Conservation (phyloP, 2,113 vertebrate genomes). For the Paradoxurus hermaphroditus region DNA sequence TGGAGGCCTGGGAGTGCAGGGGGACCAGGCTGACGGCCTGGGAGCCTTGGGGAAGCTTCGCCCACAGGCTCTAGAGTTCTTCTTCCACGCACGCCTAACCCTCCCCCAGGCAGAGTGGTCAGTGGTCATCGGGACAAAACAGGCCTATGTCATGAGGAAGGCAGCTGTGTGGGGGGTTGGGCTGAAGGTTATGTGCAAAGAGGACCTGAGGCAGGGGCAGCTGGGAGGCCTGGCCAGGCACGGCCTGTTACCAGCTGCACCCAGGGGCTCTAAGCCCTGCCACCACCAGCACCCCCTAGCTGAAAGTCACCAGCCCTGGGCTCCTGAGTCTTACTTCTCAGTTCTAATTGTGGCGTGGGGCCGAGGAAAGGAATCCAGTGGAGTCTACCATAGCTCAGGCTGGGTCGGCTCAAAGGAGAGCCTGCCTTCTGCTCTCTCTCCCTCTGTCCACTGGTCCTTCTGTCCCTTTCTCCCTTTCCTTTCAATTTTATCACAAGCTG, state of each 20-base stretch:
- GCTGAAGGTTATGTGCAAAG: conserved; percentile 65
- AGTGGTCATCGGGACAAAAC: conserved; percentile 56
- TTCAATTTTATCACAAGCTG: not conserved
- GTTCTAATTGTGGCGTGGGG: not conserved
- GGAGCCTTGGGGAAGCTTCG: not conserved
- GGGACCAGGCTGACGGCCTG: not conserved
- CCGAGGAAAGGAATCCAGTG: not conserved
- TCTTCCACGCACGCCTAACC: not conserved
- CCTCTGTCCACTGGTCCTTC: conserved; percentile 53
- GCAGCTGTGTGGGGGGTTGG: conserved; percentile 76
- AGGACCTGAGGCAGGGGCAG: conserved; percentile 83
- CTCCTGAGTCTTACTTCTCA: not conserved
- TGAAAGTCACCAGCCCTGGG: not conserved
- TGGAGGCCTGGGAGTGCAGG: not conserved
- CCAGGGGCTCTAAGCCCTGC: conserved; percentile 21
- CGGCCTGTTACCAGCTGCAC: conserved; percentile 79
- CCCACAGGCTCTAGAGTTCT: not conserved
- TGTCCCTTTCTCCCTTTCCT: not conserved
- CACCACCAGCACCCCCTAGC: not conserved
- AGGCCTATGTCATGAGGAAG: conserved; percentile 77
- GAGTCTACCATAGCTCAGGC: not conserved
- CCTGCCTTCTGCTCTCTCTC: not conserved
- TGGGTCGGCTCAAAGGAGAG: not conserved
- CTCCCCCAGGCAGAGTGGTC: not conserved
- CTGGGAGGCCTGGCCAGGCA: conserved; percentile 73